Conservation (phyloP, 2,113 vertebrate genomes). For the Anser cygnoides region DNA sequence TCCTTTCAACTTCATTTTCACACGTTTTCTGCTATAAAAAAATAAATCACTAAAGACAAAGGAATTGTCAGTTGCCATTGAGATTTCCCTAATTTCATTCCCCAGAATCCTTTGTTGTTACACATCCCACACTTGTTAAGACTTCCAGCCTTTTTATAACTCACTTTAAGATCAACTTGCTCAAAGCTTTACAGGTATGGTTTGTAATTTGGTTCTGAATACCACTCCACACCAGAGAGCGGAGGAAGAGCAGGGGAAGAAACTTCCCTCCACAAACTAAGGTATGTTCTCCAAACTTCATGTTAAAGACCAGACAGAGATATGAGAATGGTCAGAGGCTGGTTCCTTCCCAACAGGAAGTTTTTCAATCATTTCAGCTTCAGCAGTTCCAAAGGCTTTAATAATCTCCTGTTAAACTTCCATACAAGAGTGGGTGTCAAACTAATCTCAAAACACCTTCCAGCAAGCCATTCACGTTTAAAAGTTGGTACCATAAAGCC, state of each 20-base stretch:
- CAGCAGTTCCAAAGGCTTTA: neutral
- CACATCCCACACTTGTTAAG: neutral
- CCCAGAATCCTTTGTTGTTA: neutral
- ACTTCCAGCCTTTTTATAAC: neutral
- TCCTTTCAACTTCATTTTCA: neutral
- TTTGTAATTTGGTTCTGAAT: neutral
- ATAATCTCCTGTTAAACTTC: neutral
- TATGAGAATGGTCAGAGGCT: rapidly evolving
- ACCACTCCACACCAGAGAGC: neutral
- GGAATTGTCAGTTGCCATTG: neutral
- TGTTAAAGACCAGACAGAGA: neutral
- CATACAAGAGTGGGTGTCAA: neutral
- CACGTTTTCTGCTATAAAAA: neutral
- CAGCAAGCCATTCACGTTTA: rapidly evolving
- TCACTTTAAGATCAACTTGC: neutral
- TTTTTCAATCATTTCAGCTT: neutral
- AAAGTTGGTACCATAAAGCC: neutral
- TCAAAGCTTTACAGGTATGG: neutral
- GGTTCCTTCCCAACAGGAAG: neutral
- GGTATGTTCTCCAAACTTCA: neutral
- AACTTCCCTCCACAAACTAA: neutral
- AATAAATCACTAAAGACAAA: neutral
- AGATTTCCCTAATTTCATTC: neutral
- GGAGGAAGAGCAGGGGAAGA: rapidly evolving
- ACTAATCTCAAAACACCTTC: neutral